A percentile compares a stretch with the other conserved stretches of the same genome.
Evolutionary conservation across 2,888 invertebrate genomes (phyloP).

Genomic region (Scrobipalpa atriplicella): DNA sequence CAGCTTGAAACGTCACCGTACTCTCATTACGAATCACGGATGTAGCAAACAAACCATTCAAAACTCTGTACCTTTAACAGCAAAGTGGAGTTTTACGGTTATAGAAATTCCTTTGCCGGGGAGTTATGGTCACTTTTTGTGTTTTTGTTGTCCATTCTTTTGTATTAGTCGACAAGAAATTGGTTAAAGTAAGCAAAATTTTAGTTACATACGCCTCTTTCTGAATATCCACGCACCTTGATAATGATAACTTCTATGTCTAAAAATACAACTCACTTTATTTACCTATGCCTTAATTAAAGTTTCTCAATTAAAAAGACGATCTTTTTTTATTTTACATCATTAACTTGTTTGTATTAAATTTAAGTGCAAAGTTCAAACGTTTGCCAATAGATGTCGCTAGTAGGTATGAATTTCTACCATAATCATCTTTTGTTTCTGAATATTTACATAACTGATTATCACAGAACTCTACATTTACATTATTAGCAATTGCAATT

Average conservation of each 20-base stretch:
- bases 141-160: constrained; percentile 42
- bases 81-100: constrained; percentile 72
- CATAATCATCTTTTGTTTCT: not conserved
- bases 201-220: constrained; percentile 5
- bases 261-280: not conserved
- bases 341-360: not conserved
- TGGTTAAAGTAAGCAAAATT: constrained; percentile 44
- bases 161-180: constrained; percentile 46
- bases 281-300: no score
- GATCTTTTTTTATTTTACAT: no score
- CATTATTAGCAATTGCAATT: not conserved
- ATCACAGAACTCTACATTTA: not conserved
- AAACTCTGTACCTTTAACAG: constrained; percentile 75
- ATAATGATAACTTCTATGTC: not conserved
- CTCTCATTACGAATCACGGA: constrained; percentile 80
- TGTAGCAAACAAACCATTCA: constrained; percentile 79
- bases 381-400: constrained; percentile 53
- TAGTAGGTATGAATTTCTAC: constrained; percentile 28
- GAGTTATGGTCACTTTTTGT: constrained; percentile 62
- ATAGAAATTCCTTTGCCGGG: constrained; percentile 62
- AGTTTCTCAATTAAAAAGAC: no score
- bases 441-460: not conserved
- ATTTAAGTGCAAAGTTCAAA: constrained; percentile 27
- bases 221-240: constrained; percentile 19
- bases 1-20: constrained; percentile 39